Percentiles rank a stretch among this genome's conserved stretches.
phyloP scores from a whole-genome alignment of 2,797 vertebrate species.

The Myripristis jacobus region DNA sequence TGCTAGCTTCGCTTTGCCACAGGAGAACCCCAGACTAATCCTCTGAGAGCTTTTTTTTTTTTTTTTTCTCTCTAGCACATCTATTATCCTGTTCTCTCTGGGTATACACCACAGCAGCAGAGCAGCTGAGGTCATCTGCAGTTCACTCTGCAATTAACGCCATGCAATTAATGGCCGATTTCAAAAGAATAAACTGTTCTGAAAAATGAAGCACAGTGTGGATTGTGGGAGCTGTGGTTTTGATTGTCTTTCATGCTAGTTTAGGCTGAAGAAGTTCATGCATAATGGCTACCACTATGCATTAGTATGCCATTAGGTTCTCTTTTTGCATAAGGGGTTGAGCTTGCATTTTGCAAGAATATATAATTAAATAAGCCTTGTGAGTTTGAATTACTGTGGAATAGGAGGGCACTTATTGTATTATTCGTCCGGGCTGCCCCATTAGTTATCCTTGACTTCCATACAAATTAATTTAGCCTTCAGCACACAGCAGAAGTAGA shows the following conservation, averaged over 20 bases:
- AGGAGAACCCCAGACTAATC: conserved; percentile 41
- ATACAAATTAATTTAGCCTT: conserved; percentile 72
- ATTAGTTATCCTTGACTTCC: conserved; percentile 76
- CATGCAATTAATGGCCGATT: conserved; percentile 71
- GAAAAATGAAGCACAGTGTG: conserved; percentile 58
- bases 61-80: conserved; percentile 45
- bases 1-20: conserved; percentile 32
- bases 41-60: conserved; percentile 32
- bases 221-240: conserved; percentile 67
- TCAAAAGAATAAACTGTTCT: conserved; percentile 66
- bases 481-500: conserved; percentile 37
- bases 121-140: conserved; percentile 66
- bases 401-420: conserved; percentile 77
- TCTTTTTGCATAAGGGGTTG: conserved; percentile 55
- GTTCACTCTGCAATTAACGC: conserved; percentile 76
- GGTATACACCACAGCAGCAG: conserved; percentile 33
- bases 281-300: conserved; percentile 68
- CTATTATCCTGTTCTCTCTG: conserved; percentile 48
- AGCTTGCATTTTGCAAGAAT: conserved; percentile 57
- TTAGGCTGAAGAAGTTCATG: conserved; percentile 66
- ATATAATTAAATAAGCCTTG: conserved; percentile 64
- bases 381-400: conserved; percentile 62
- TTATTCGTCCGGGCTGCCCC: conserved; percentile 57
- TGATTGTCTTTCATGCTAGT: conserved; percentile 73
- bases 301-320: conserved; percentile 75